A percentile compares a stretch with the other conserved stretches of the same genome.
Evolutionary conservation across 2,888 invertebrate genomes (phyloP).

Genomic region (Heliconius hortense): DNA sequence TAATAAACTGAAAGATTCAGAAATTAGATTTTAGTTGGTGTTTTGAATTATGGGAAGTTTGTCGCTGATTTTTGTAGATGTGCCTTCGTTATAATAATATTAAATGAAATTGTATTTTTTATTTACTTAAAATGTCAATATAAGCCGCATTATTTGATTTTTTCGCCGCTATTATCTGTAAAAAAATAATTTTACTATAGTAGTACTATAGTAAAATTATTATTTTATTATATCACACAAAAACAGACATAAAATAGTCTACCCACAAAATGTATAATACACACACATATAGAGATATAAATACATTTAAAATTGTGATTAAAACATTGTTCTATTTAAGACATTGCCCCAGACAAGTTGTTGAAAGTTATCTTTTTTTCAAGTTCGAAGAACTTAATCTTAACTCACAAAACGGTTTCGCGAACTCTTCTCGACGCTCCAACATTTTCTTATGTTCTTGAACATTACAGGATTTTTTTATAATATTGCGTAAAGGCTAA

Average conservation of each 20-base stretch:
- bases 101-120: too few relatives aligned
- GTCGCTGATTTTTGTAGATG: not conserved
- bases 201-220: not conserved
- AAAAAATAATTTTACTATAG: too few relatives aligned
- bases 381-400: constrained; percentile 19
- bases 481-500: constrained; percentile 30
- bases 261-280: too few relatives aligned
- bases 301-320: not conserved
- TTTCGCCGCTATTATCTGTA: not conserved
- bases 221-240: too few relatives aligned
- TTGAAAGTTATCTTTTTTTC: constrained; percentile 12
- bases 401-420: constrained; percentile 10
- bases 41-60: not conserved
- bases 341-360: not conserved
- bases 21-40: constrained; percentile 13
- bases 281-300: too few relatives aligned
- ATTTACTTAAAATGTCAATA: too few relatives aligned
- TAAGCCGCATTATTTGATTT: too few relatives aligned
- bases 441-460: constrained; percentile 13
- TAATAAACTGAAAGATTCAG: constrained; percentile 25
- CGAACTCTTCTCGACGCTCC: not conserved
- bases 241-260: too few relatives aligned
- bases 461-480: constrained; percentile 10
- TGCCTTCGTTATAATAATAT: too few relatives aligned
- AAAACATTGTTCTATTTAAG: not conserved